These are phyloP conservation scores for Bergia sp. DNA, from an alignment of 92 coral and sea anemone species.

Conservation along the genomic window DNA sequence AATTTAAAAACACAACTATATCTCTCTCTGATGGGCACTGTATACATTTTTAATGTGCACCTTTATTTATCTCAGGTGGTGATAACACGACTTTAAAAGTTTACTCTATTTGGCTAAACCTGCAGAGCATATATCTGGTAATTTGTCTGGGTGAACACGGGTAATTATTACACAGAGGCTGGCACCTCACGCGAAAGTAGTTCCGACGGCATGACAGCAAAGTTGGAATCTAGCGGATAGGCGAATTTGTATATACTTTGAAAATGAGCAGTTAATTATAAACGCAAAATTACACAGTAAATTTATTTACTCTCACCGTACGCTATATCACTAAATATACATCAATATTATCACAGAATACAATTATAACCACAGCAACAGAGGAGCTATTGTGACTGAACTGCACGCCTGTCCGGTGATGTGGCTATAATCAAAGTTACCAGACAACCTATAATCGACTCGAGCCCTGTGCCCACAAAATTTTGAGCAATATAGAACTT, in stretches of 20 bases:
- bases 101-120: neutral
- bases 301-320: constrained; percentile 6
- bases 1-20: neutral
- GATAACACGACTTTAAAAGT: neutral
- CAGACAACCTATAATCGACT: constrained; percentile 4
- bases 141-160: neutral
- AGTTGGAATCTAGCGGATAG: neutral
- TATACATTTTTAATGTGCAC: neutral
- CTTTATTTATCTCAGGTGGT: neutral
- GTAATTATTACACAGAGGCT: constrained; percentile 14
- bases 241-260: neutral
- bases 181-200: constrained; percentile 36
- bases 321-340: neutral
- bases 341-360: neutral
- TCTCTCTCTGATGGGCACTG: neutral
- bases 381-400: constrained; percentile 29
- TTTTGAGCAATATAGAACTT: neutral
- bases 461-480: neutral
- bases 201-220: constrained; percentile 4
- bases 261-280: neutral
- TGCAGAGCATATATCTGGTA: too few relatives aligned
- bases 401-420: constrained; percentile 27
- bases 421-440: constrained; percentile 1
- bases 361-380: constrained; percentile 32
- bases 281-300: neutral